Evolutionary conservation across 92 coral and sea anemone species (phyloP).

Genomic region (Blastomussa wellsi): DNA sequence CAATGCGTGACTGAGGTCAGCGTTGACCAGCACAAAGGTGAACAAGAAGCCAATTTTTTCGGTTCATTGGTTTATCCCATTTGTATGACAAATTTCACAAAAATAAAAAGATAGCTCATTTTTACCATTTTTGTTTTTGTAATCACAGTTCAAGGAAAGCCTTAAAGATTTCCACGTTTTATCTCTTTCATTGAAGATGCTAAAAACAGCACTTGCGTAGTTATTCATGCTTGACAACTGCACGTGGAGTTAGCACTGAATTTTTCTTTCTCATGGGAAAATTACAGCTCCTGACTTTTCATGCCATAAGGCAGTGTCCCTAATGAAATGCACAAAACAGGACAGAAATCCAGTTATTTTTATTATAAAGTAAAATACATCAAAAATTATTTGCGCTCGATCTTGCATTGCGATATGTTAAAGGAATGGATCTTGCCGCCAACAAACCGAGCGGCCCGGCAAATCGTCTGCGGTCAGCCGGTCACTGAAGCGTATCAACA

Average conservation of each 20-base stretch:
- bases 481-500: slow-evolving; percentile 28
- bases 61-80: too few relatives aligned
- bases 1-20: too few relatives aligned
- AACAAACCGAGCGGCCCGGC: slow-evolving; percentile 4
- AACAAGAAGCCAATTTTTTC: too few relatives aligned
- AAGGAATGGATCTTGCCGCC: neutral
- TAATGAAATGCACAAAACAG: neutral
- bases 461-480: slow-evolving; percentile 10
- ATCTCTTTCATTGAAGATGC: slow-evolving; percentile 1
- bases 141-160: too few relatives aligned
- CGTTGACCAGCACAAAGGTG: too few relatives aligned
- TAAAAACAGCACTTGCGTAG: neutral
- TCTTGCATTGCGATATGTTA: neutral
- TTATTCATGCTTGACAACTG: neutral
- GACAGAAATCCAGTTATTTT: neutral
- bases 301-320: neutral
- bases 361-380: neutral
- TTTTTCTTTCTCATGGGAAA: neutral
- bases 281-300: neutral
- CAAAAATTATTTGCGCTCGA: neutral
- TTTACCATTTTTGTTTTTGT: too few relatives aligned
- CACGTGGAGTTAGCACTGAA: neutral
- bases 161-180: too few relatives aligned
- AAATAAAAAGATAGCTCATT: too few relatives aligned
- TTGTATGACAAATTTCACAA: too few relatives aligned